phyloP scores from a whole-genome alignment of 2,113 vertebrate genomes.

The Poecile atricapillus region DNA sequence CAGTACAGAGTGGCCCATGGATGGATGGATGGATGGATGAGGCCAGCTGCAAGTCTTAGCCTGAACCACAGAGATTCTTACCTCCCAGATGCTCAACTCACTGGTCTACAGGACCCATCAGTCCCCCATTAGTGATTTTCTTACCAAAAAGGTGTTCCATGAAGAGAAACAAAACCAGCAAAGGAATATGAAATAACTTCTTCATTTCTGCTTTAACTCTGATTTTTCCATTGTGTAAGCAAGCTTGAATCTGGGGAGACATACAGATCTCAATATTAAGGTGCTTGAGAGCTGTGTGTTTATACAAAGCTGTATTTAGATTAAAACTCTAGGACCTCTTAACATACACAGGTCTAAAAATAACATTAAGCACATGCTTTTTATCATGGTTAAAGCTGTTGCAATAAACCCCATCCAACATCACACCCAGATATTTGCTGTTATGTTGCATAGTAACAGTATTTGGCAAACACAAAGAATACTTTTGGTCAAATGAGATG shows the following conservation, averaged over 20 bases:
- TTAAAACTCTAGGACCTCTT: constrained; percentile 53
- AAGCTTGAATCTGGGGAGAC: background rate
- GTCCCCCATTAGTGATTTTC: background rate
- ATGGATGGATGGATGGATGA: background rate
- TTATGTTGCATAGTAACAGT: constrained; percentile 29
- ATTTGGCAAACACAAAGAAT: background rate
- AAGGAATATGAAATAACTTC: background rate
- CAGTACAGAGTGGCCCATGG: background rate
- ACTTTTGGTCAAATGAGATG: background rate
- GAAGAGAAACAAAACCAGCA: background rate
- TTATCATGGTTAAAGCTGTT: constrained; percentile 34
- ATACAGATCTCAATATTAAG: constrained; percentile 4
- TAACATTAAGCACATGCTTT: constrained; percentile 44
- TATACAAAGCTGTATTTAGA: constrained; percentile 42
- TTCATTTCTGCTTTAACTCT: background rate
- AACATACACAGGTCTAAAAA: constrained; percentile 58
- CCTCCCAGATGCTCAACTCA: background rate
- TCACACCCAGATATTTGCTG: constrained; percentile 27
- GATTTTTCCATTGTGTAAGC: constrained; percentile 27
- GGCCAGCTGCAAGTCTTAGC: background rate
- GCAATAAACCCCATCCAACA: constrained; percentile 15
- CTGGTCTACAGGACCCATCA: background rate
- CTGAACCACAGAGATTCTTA: background rate
- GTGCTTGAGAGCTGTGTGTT: constrained; percentile 2
- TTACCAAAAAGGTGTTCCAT: background rate